Evolutionary conservation across 2,888 invertebrate species (phyloP).

Genomic region (Caprella mutica): DNA sequence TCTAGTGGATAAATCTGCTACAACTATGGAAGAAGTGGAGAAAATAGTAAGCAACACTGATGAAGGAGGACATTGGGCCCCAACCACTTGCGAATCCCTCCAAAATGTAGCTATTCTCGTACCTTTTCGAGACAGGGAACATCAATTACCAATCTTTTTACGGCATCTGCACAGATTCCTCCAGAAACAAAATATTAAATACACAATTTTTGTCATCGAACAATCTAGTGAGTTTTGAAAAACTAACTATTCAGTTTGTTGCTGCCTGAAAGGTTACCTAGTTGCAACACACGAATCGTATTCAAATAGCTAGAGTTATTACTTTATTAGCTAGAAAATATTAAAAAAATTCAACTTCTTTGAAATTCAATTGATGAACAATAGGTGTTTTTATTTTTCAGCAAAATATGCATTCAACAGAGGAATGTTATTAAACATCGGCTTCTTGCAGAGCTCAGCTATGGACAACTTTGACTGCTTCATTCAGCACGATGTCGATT

Average conservation of each 20-base stretch:
- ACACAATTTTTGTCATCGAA: conserved; percentile 85
- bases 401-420: conserved; percentile 65
- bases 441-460: conserved; percentile 77
- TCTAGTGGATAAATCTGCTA: too few species aligned
- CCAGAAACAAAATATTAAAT: conserved; percentile 82
- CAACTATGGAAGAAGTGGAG: too few species aligned
- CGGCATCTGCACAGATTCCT: conserved; percentile 88
- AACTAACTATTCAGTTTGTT: too few species aligned
- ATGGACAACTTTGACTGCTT: conserved; percentile 58
- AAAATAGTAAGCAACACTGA: too few species aligned
- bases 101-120: conserved; percentile 83
- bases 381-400: too few species aligned
- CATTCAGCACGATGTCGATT: conserved; percentile 91
- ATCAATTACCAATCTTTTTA: conserved; percentile 64
- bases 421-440: conserved; percentile 92
- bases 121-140: conserved; percentile 67
- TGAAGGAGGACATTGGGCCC: conserved; percentile 78
- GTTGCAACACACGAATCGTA: too few species aligned
- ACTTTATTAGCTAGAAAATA: too few species aligned
- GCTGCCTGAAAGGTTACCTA: too few species aligned
- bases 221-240: conserved; percentile 54
- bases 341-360: too few species aligned
- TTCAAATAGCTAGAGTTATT: too few species aligned
- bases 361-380: too few species aligned
- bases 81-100: conserved; percentile 60